Percentiles rank a stretch among this genome's conserved stretches.
These are phyloP conservation scores for Fragum whitleyi DNA, from an alignment of 2,888 invertebrate species.

Conservation along the genomic window DNA sequence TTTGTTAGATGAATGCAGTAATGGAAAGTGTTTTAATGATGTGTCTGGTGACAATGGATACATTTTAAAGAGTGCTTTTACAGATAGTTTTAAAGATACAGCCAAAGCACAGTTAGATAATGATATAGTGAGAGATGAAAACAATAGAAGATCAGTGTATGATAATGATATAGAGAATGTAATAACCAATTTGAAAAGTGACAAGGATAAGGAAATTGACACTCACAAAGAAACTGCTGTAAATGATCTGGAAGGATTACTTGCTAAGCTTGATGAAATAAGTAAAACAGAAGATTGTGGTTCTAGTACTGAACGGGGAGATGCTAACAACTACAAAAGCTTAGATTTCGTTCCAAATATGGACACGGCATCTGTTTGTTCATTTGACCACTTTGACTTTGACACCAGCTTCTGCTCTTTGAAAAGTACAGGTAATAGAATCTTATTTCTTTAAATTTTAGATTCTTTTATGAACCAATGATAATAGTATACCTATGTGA, in stretches of 20 bases:
- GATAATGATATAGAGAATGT: too few species aligned
- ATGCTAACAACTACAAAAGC: constrained; percentile 7
- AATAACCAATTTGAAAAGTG: too few species aligned
- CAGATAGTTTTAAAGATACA: neutral
- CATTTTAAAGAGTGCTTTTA: neutral
- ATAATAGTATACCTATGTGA: too few species aligned
- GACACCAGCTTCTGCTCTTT: constrained; percentile 68
- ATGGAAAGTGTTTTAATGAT: constrained; percentile 2
- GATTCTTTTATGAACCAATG: too few species aligned
- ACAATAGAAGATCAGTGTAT: too few species aligned
- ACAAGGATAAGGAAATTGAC: neutral
- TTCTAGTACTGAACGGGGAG: neutral
- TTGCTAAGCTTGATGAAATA: constrained; percentile 53
- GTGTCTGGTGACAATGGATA: neutral
- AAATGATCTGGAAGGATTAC: constrained; percentile 46
- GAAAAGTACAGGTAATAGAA: constrained; percentile 68
- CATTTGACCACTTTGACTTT: constrained; percentile 66
- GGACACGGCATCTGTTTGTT: constrained; percentile 55
- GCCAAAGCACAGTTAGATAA: neutral
- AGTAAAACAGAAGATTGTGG: constrained; percentile 30
- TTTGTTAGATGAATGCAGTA: neutral
- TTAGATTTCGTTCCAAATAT: constrained; percentile 37
- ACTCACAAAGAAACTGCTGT: constrained; percentile 13
- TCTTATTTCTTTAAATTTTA: too few species aligned
- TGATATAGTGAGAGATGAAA: neutral